These are phyloP conservation scores for Pterois miles DNA, from an alignment of 2,797 vertebrate genomes.

Conservation along the genomic window DNA sequence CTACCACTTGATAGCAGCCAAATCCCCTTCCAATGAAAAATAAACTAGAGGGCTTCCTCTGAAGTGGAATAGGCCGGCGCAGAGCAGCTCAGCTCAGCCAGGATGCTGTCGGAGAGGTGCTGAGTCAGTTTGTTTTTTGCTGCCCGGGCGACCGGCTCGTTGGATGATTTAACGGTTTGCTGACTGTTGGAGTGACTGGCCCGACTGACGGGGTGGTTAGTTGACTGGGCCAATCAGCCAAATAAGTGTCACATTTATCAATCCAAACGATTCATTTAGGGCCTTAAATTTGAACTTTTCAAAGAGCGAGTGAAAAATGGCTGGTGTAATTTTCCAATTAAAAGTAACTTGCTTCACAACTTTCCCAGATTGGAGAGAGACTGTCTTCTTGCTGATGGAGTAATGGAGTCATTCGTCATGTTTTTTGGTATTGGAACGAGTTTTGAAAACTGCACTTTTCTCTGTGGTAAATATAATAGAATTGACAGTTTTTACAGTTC, in stretches of 20 bases:
- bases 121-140: slow-evolving; percentile 63
- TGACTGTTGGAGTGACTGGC: slow-evolving; percentile 18
- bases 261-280: slow-evolving; percentile 6
- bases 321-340: slow-evolving; percentile 5
- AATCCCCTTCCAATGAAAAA: slow-evolving; percentile 76
- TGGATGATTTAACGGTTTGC: slow-evolving; percentile 30
- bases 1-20: slow-evolving; percentile 72
- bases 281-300: not conserved
- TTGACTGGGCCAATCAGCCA: slow-evolving; percentile 7
- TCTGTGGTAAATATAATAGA: not conserved
- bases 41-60: slow-evolving; percentile 68
- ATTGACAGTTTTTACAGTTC: not conserved
- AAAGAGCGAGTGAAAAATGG: not conserved
- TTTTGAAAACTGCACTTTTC: not conserved
- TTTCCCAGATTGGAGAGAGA: not conserved
- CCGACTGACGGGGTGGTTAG: slow-evolving; percentile 10
- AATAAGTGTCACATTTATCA: slow-evolving; percentile 8
- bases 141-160: slow-evolving; percentile 2
- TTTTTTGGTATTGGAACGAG: not conserved
- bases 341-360: slow-evolving; percentile 7
- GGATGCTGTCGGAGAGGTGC: slow-evolving; percentile 54
- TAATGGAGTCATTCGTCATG: not conserved
- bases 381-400: not conserved
- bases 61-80: slow-evolving; percentile 61
- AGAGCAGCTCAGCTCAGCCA: slow-evolving; percentile 43